phyloP scores from a whole-genome alignment of 30 jellyfish, hydroid and myxozoan species.

The Calvadosia cruxmelitensis region DNA sequence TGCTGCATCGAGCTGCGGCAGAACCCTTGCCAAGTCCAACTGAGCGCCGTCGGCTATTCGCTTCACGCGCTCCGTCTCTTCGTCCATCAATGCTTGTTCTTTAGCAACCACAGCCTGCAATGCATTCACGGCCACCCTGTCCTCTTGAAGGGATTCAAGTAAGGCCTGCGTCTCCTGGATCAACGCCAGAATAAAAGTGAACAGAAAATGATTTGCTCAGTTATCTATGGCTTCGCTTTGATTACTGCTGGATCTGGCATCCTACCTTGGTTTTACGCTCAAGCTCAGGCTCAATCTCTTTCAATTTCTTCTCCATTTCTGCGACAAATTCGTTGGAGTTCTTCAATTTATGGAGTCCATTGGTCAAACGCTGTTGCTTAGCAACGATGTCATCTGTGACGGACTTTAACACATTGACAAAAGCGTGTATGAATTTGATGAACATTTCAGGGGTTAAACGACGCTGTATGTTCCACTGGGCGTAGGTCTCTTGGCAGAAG shows the following conservation, averaged over 20 bases:
- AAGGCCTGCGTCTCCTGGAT: slow-evolving; percentile 60
- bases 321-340: slow-evolving; percentile 55
- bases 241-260: no score
- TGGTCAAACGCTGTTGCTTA: slow-evolving; percentile 27
- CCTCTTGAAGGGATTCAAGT: slow-evolving; percentile 57
- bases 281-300: slow-evolving; percentile 50
- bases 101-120: slow-evolving; percentile 60
- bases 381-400: slow-evolving; percentile 22
- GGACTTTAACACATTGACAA: slow-evolving; percentile 17
- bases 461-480: not conserved
- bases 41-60: slow-evolving; percentile 70
- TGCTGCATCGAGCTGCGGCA: slow-evolving; percentile 79
- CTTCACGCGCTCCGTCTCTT: slow-evolving; percentile 64
- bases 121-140: slow-evolving; percentile 51
- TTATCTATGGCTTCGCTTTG: no score
- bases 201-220: no score
- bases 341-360: slow-evolving; percentile 55
- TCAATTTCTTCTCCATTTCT: slow-evolving; percentile 55
- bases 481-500: no score
- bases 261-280: slow-evolving; percentile 61
- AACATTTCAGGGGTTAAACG: slow-evolving; percentile 64
- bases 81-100: slow-evolving; percentile 69
- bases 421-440: slow-evolving; percentile 38
- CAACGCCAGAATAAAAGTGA: no score
- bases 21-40: slow-evolving; percentile 45